Evolutionary conservation across 2,888 invertebrate species (phyloP), one percentile per base, ranked within the genome.

Genomic region (Dyspetes luteomarginatus): DNA sequence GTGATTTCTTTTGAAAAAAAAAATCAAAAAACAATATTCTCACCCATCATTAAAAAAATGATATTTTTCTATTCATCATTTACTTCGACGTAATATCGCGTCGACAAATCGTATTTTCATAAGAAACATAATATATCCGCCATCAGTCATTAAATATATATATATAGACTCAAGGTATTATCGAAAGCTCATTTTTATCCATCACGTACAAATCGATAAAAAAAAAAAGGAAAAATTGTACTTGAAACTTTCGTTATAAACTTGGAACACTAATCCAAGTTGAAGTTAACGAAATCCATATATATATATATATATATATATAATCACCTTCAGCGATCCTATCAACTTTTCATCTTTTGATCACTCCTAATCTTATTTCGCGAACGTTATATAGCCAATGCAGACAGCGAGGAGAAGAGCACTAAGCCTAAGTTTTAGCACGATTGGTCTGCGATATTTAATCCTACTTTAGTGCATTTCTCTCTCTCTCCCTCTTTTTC

Each of bases 391-490:
- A 26, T 22, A 74, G 56, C 12, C 5, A 2, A 4, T 43, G 17
- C n/a, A 2, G 30, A 9, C 9, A 45, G 43, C 12, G 17, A 45
- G 58, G 36, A 15, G 43, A 30, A 22, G 52, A 56, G 24, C 58
- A 7, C n/a, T n/a, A n/a, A n/a, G n/a, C 43, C 71, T 43, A 52
- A 76, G 65, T 76, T 76, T 65, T 43, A 65, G 9, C 30, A 15
- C 9, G 76, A 71, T 30, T 17, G 50, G 58, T 64, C 36, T 52
- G 43, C 72, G 62, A 73, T 52, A 43, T 76, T 60, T 71, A 60
- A 80, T 58, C 58, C 69, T 26, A 56, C 50, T 76, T 60, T 52
- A 58, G 65, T 71, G 65, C 58, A 43, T 75, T 52, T 55, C n/a
- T 52, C 28, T 28, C 15, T 41, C 5, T 15, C 1, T 36, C 2